These are phyloP conservation scores for Notothenia rossii DNA, from an alignment of 2,113 vertebrate species.

Conservation along the genomic window DNA sequence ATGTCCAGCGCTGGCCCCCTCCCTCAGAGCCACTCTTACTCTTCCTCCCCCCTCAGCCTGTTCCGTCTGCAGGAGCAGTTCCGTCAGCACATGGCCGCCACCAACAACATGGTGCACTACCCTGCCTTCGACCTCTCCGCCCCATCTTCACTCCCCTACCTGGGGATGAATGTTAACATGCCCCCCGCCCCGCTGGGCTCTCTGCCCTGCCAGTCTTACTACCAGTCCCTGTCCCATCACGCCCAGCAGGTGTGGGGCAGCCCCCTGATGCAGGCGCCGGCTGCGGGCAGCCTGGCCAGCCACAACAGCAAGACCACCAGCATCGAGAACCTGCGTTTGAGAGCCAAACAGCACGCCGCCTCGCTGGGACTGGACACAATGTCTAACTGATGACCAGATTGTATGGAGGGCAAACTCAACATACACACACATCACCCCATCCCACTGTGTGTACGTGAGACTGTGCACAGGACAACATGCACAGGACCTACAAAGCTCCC, in stretches of 20 bases:
- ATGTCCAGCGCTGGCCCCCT: constrained; percentile 80
- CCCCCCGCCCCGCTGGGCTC: constrained; percentile 90
- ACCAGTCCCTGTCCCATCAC: constrained; percentile 95
- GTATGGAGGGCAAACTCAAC: constrained; percentile 10
- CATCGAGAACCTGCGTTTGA: constrained; percentile 96
- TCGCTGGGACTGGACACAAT: constrained; percentile 96
- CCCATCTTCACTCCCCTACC: constrained; percentile 92
- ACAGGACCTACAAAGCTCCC: constrained; percentile 45
- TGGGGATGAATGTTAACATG: constrained; percentile 97
- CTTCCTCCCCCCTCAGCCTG: constrained; percentile 97
- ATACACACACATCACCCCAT: constrained; percentile 21
- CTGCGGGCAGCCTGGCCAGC: constrained; percentile 83
- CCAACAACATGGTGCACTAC: constrained; percentile 98
- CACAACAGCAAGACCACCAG: constrained; percentile 99
- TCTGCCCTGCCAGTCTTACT: constrained; percentile 97
- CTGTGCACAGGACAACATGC: constrained; percentile 26
- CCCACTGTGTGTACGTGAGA: constrained; percentile 44
- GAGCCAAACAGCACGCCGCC: constrained; percentile 96
- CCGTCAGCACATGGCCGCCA: constrained; percentile 98
- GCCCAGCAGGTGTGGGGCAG: constrained; percentile 97
- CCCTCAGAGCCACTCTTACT: constrained; percentile 94
- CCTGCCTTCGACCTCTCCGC: constrained; percentile 95
- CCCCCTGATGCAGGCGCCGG: constrained; percentile 92
- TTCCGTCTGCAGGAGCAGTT: constrained; percentile 99
- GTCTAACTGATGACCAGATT: constrained; percentile 88